Evolutionary conservation across 2,888 invertebrate species (phyloP).

Genomic region (Cerastoderma edule): DNA sequence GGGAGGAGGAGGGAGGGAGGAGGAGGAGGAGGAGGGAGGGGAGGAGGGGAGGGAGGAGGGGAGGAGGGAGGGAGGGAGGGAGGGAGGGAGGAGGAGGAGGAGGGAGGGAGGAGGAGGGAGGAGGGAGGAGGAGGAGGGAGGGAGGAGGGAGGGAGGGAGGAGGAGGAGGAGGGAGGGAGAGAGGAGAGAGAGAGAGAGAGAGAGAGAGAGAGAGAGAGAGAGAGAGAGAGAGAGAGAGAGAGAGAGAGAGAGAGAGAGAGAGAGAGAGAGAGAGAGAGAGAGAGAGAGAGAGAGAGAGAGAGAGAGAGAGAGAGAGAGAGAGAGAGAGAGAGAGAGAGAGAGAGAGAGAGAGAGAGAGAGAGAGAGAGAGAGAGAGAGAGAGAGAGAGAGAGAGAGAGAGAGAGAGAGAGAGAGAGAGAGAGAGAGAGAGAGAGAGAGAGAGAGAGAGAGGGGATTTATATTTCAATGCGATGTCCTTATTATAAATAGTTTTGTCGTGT

Average conservation of each 20-base stretch:
- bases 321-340: too few relatives aligned
- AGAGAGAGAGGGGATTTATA: too few relatives aligned
- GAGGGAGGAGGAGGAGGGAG: background rate
- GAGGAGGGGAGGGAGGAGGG: background rate
- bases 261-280: background rate
- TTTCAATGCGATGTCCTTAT: too few relatives aligned
- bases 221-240: constrained; percentile 14
- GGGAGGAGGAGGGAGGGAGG: background rate
- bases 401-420: too few relatives aligned
- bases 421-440: too few relatives aligned
- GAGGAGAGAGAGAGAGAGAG: constrained; percentile 11
- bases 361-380: too few relatives aligned
- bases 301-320: too few relatives aligned
- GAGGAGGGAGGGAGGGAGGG: background rate
- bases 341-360: too few relatives aligned
- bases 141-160: constrained; percentile 9
- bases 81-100: background rate
- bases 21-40: background rate
- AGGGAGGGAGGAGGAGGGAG: background rate
- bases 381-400: too few relatives aligned
- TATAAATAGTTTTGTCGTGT: too few relatives aligned
- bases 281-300: background rate
- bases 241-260: background rate
- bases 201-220: constrained; percentile 19
- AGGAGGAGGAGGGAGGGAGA: background rate